phyloP scores from a whole-genome alignment of 1,140 invertebrate species.

The Drosophila tani region DNA sequence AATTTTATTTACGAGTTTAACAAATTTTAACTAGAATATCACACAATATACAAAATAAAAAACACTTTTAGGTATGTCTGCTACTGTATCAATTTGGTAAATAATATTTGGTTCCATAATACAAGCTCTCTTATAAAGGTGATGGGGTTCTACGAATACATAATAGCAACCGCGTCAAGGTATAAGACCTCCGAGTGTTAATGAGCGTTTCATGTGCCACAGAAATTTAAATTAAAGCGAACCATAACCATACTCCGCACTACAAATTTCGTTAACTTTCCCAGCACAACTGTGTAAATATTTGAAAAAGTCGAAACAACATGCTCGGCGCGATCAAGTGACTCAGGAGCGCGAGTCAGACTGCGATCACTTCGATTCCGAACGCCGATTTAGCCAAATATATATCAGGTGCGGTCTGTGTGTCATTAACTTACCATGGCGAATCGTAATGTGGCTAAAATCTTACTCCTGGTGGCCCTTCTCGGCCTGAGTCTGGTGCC shows the following conservation, averaged over 20 bases:
- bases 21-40: too few species aligned
- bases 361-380: constrained; percentile 21
- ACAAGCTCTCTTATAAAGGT: constrained; percentile 3
- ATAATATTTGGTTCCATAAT: background rate
- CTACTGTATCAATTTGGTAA: background rate
- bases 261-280: constrained; percentile 20
- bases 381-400: constrained; percentile 25
- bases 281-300: constrained; percentile 64
- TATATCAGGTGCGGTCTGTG: background rate
- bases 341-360: constrained; percentile 19
- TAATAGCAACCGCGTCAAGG: background rate
- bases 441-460: constrained; percentile 19
- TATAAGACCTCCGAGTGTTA: constrained; percentile 18
- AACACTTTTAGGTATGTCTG: background rate
- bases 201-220: constrained; percentile 54
- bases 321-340: constrained; percentile 44
- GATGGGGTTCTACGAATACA: background rate
- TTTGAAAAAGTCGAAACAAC: constrained; percentile 34
- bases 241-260: constrained; percentile 6
- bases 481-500: constrained; percentile 38
- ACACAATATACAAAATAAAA: background rate
- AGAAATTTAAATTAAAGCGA: constrained; percentile 57
- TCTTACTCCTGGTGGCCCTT: constrained; percentile 37
- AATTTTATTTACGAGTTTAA: too few species aligned
- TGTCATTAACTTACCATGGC: constrained; percentile 31